A percentile compares a stretch with the other conserved stretches of the same genome.
Conservation (phyloP, 2,113 vertebrate species). For the Brachyistius frenatus region DNA sequence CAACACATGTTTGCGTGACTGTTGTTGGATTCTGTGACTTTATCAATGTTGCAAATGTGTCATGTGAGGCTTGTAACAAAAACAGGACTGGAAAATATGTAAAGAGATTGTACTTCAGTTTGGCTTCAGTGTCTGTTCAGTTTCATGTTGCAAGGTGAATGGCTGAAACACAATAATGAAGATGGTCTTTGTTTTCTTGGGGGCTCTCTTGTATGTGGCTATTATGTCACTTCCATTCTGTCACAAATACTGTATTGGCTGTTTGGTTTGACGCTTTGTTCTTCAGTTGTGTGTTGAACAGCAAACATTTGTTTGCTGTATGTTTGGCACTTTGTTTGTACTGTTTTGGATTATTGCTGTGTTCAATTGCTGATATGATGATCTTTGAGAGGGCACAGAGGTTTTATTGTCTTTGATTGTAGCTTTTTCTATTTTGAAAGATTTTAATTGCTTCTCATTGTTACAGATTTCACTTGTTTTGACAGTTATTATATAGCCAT, state of each 20-base stretch:
- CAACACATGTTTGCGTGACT: slow-evolving; percentile 22
- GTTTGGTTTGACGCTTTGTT: not conserved
- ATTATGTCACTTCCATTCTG: not conserved
- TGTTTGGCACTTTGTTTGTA: not conserved
- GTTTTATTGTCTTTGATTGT: slow-evolving; percentile 1
- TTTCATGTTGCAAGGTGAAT: not conserved
- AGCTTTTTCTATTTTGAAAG: slow-evolving; percentile 9
- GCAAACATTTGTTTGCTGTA: not conserved
- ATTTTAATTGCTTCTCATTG: not conserved
- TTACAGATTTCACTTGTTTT: not conserved
- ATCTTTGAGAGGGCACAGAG: not conserved
- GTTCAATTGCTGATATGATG: not conserved
- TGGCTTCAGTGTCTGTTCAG: slow-evolving; percentile 14
- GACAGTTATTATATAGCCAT: not conserved
- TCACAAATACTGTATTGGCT: not conserved
- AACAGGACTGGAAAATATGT: not conserved
- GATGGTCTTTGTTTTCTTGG: not conserved
- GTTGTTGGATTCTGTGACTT: not conserved
- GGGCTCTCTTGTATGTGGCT: not conserved
- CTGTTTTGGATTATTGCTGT: not conserved
- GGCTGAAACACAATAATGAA: not conserved
- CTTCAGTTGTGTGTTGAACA: not conserved
- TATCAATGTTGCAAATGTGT: not conserved
- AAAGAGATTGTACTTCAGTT: not conserved
- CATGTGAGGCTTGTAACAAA: not conserved